These are phyloP conservation scores for Diaprepes abbreviatus DNA, from an alignment of 2,888 invertebrate genomes.

Conservation along the genomic window DNA sequence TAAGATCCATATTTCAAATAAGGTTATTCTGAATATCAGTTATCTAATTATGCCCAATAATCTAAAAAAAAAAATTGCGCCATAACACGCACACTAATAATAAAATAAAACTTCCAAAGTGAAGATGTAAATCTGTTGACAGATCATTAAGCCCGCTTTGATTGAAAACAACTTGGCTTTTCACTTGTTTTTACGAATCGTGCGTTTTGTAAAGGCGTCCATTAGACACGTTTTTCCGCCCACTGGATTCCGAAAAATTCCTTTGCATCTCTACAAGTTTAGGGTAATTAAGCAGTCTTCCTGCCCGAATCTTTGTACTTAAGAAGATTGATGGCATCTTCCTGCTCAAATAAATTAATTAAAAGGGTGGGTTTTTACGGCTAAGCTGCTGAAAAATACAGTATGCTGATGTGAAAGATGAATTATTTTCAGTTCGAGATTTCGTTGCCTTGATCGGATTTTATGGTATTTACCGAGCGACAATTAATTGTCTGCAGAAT, in stretches of 20 bases:
- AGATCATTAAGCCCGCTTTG: conserved; percentile 18
- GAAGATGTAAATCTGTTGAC: conserved; percentile 23
- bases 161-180: neutral
- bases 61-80: neutral
- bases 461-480: too few relatives aligned
- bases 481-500: too few relatives aligned
- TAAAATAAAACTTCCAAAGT: neutral
- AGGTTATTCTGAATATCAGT: neutral
- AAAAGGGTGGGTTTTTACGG: neutral
- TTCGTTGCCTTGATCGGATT: too few relatives aligned
- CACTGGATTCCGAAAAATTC: neutral
- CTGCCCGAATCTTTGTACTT: neutral
- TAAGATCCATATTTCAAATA: neutral
- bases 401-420: too few relatives aligned
- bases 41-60: neutral
- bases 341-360: conserved; percentile 1
- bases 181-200: neutral
- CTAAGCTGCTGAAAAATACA: too few relatives aligned
- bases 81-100: neutral
- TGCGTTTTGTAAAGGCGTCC: neutral
- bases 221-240: conserved; percentile 10
- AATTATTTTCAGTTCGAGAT: too few relatives aligned
- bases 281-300: conserved; percentile 9
- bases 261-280: conserved; percentile 1
- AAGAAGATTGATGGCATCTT: conserved; percentile 1